Percentiles rank a stretch among this genome's conserved stretches.
Conservation (phyloP, 2,797 vertebrate species). For the Scarus forsteni region DNA sequence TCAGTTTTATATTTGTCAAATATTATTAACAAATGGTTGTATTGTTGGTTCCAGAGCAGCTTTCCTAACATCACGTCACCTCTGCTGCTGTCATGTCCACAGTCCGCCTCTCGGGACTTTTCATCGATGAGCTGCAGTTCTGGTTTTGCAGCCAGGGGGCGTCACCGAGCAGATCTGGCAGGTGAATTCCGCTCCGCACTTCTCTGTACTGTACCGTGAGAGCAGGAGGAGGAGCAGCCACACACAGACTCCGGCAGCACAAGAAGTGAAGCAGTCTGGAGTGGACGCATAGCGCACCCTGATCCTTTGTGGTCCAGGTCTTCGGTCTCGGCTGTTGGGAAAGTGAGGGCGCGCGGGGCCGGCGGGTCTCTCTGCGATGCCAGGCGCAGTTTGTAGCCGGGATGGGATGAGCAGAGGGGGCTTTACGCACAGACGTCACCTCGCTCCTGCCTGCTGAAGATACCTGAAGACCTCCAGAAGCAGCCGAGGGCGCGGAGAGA, state of each 20-base stretch:
- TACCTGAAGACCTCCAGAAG: slow-evolving; percentile 51
- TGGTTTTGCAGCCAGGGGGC: slow-evolving; percentile 60
- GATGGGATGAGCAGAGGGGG: slow-evolving; percentile 44
- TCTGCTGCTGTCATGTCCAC: too few species aligned
- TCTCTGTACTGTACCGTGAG: not conserved
- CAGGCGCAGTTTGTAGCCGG: slow-evolving; percentile 35
- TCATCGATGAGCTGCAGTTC: slow-evolving; percentile 7
- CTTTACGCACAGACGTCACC: slow-evolving; percentile 6
- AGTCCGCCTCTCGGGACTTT: not conserved
- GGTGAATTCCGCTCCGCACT: slow-evolving; percentile 40
- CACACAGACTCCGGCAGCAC: not conserved
- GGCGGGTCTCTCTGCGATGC: slow-evolving; percentile 34
- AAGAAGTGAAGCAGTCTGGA: slow-evolving; percentile 16
- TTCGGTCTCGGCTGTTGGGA: fast-evolving
- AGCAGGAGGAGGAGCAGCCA: slow-evolving; percentile 19
- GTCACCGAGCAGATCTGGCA: slow-evolving; percentile 59
- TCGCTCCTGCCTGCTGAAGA: slow-evolving; percentile 46
- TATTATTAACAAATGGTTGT: too few species aligned
- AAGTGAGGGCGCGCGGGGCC: slow-evolving; percentile 7
- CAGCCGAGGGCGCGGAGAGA: slow-evolving; percentile 10
- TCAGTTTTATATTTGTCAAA: too few species aligned
- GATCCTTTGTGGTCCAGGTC: too few species aligned
- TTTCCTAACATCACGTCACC: too few species aligned
- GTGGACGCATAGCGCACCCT: not conserved
- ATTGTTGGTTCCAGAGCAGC: too few species aligned